phyloP scores from a whole-genome alignment of 2,888 invertebrate species.

The Omphaloscelis lunosa region DNA sequence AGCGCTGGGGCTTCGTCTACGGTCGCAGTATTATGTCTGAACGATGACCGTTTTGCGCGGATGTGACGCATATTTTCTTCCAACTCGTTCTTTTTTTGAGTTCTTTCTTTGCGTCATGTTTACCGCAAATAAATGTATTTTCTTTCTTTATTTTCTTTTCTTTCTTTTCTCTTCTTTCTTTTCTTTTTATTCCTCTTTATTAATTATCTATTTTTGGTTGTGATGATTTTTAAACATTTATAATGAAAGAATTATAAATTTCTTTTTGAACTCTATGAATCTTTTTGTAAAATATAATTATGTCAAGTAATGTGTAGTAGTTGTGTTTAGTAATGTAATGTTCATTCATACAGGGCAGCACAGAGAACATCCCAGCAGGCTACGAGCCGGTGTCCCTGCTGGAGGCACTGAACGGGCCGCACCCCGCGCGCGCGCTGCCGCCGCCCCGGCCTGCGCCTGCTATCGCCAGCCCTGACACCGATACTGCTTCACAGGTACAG shows the following conservation, averaged over 20 bases:
- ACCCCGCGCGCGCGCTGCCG: conserved; percentile 89
- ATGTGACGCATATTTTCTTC: too few relatives aligned
- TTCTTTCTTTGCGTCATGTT: too few relatives aligned
- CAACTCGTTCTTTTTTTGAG: too few relatives aligned
- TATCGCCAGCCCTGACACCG: conserved; percentile 90
- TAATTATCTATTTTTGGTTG: neutral
- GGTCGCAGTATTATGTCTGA: too few relatives aligned
- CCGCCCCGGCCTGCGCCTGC: conserved; percentile 78
- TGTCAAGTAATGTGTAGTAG: too few relatives aligned
- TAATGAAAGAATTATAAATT: neutral
- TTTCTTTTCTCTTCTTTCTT: too few relatives aligned
- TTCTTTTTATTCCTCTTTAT: neutral
- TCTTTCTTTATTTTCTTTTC: too few relatives aligned
- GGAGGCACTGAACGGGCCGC: conserved; percentile 98
- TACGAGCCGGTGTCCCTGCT: conserved; percentile 98
- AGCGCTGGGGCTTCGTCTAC: too few relatives aligned
- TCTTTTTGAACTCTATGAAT: neutral
- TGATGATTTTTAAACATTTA: neutral
- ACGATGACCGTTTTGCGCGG: too few relatives aligned
- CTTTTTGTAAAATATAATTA: neutral
- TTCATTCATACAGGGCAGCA: conserved; percentile 89
- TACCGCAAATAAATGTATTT: too few relatives aligned
- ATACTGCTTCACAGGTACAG: conserved; percentile 89
- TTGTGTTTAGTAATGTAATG: neutral
- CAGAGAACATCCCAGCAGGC: conserved; percentile 97